Evolutionary conservation across 2,113 vertebrate species (phyloP).

Genomic region (Oncorhynchus mykiss): DNA sequence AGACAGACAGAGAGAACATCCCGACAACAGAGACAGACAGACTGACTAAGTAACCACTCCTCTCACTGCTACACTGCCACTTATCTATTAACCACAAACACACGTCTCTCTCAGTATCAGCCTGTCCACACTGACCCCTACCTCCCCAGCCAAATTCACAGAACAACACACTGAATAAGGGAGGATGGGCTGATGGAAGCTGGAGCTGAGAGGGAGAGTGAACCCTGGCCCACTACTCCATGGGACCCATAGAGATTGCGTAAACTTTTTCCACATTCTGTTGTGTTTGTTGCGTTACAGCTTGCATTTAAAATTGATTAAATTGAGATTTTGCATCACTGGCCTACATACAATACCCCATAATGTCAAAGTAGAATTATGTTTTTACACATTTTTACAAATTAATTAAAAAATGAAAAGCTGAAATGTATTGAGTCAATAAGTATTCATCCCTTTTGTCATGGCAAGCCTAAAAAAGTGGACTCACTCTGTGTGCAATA

Average conservation of each 20-base stretch:
- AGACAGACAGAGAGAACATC: conserved; percentile 46
- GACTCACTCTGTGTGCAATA: no score
- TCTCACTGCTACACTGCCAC: conserved; percentile 36
- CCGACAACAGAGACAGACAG: conserved; percentile 12
- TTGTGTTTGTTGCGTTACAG: no score
- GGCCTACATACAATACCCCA: no score
- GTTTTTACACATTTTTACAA: no score
- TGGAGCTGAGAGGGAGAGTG: background rate
- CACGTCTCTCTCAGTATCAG: conserved; percentile 23
- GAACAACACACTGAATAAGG: conserved; percentile 27
- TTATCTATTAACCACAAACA: conserved; percentile 15
- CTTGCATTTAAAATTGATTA: no score
- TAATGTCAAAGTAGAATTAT: no score
- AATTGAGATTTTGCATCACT: no score
- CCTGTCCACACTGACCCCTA: conserved; percentile 27
- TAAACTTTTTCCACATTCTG: conserved; percentile 60
- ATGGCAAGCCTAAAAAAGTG: no score
- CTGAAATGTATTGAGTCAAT: no score
- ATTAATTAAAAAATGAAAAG: no score
- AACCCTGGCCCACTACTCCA: conserved; percentile 54
- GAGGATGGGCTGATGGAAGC: conserved; percentile 14
- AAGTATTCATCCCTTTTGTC: no score
- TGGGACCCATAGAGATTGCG: conserved; percentile 60
- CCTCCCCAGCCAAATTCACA: conserved; percentile 50
- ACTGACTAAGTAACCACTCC: conserved; percentile 30